Base-by-base conservation (phyloP, 2,888 invertebrate genomes). In the Tuta absoluta region DNA sequence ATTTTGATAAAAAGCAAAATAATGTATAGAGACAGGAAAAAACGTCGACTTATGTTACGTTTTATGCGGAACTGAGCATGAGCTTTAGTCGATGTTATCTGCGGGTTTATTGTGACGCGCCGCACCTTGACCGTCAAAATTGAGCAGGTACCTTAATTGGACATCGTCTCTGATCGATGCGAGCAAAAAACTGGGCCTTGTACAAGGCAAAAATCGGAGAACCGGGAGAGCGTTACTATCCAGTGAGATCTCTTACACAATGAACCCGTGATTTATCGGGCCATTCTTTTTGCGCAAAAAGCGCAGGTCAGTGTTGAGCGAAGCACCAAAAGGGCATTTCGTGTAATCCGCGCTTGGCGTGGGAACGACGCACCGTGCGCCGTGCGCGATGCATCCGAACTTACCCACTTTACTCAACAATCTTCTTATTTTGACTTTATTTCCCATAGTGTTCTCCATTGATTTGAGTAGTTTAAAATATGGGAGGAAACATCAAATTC, bases 311-410 rank as follows among this genome's bases (percentile, higher is more conserved):
- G 87, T 85, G 81, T 85, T 77, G 81, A 82, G 78, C 84, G 89
- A 89, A 89, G 88, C 87, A 86, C 87, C 89, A 86, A 89, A 91
- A 91, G 87, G 86, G 87, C 89, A 89, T 87, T 87, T 84, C 81
- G 81, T 86, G 87, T 89, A 89, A 90, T 89, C 88, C 87, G 81
- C 77, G 77, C 70, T 76, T 80, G 67, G 37, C 28, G 60, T 45
- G 66, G 85, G 76, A 90, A 91, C 91, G 91, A 90, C 91, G 91
- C 90, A 84, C 77, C 66, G 66, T 71, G 76, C 69, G 68, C 65
- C 64, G 67, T 68, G 66, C 64, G 17, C 38, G 11, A 28, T 24
- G 53, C 28, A 45, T 63, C 38, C 63, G 28, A 45, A 56, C 57
- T 57, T 63, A 53, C 23, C 37, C 21, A 63, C 57, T 63, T 62